These are phyloP conservation scores for Drosophila infuscata DNA, from an alignment of 2,888 invertebrate species.

Conservation along the genomic window DNA sequence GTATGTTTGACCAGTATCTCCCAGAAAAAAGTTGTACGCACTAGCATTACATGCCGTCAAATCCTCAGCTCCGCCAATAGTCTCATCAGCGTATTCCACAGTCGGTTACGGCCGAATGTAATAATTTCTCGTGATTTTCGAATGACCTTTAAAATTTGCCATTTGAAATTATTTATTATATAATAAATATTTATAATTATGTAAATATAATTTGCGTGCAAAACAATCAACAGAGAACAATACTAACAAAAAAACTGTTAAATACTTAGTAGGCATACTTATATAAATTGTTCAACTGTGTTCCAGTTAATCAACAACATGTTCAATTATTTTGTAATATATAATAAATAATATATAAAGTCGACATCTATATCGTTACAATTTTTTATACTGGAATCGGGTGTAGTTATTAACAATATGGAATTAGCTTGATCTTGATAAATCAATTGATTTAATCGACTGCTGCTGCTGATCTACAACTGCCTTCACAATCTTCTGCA, in stretches of 20 bases:
- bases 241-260: background rate
- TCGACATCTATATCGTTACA: background rate
- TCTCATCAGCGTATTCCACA: background rate
- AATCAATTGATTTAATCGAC: background rate
- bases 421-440: background rate
- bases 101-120: background rate
- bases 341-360: background rate
- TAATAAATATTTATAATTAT: no score
- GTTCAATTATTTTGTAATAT: background rate
- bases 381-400: background rate
- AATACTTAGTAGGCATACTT: background rate
- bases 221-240: background rate
- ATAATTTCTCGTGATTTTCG: background rate
- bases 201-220: background rate
- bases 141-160: background rate
- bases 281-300: no score
- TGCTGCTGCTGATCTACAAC: background rate
- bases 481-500: background rate
- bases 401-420: background rate
- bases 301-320: background rate
- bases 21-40: background rate
- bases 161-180: background rate
- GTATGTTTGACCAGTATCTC: background rate
- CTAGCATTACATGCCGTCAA: no score
- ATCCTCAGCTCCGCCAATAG: background rate